Base-by-base conservation (phyloP, 1,140 invertebrate species). In the Sycophila sp. region DNA sequence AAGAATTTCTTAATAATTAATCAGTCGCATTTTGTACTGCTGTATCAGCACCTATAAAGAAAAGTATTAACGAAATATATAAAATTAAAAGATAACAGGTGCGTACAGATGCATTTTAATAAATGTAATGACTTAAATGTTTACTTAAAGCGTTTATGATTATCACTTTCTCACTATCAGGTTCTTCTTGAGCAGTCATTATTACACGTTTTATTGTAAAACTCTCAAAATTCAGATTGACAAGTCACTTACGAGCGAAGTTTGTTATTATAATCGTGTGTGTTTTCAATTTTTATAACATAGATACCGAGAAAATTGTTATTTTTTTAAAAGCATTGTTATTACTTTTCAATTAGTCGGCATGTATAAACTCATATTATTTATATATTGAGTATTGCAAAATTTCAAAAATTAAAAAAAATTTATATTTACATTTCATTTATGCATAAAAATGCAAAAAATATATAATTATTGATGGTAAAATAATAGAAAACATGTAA, bases 1-100 rank as follows among this genome's bases (percentile, higher is more conserved):
- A n/a, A n/a, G n/a, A n/a, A n/a, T n/a, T n/a, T 55, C 68, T 63
- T 70, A 70, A 63, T 1, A 66, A 32, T 40, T 70, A 70, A 56
- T 70, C 68, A 70, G 68, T 70, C 68, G 45, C 26, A 55, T 55
- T 55, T 30, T 30, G 10, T 59, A 59, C 40, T 49, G 30, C 17
- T 2, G 2, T 24, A 6, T 17, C 65, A 67, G 55, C 42, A 68
- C 64, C n/a, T 47, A n/a, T n/a, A n/a, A 45, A 67, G n/a, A 55
- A 55, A 8, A 66, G 15, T 19, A 26, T 66, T n/a, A 1, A 32
- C 34, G 6, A 30, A 42, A 13, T 30, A 4, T 49, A 49, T 15
- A 10, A 32, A 30, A 38, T 59, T 36, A 51, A 45, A 38, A 34
- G 6, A 49, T 49, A 47, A n/a, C n/a, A n/a, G n/a, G n/a, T n/a